Evolutionary conservation across 2,113 vertebrate species (phyloP).

Genomic region (Hypanus sabinus): DNA sequence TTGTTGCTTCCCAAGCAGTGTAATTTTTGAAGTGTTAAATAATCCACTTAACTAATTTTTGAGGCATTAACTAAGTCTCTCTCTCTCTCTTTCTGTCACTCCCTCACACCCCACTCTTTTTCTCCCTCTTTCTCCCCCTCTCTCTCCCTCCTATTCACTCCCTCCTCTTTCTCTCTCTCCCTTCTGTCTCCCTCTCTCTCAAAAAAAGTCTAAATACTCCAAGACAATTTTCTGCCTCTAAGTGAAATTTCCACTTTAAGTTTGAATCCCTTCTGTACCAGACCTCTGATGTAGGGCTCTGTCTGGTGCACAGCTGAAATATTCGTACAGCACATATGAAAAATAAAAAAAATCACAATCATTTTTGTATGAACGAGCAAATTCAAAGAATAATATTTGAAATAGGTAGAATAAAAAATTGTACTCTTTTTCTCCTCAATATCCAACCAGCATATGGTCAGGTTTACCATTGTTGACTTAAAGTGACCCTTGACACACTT

Average conservation of each 20-base stretch:
- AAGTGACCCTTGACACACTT: background rate
- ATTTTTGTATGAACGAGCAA: background rate
- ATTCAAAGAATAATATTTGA: slow-evolving; percentile 3
- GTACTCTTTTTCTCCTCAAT: background rate
- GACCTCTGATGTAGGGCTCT: too few species aligned
- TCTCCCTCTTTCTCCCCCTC: too few species aligned
- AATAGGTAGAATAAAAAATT: background rate
- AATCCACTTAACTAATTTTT: background rate
- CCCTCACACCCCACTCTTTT: too few species aligned
- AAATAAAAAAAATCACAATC: background rate
- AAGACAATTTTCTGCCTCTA: background rate
- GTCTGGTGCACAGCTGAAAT: background rate
- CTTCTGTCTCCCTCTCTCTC: too few species aligned
- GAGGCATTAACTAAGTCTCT: too few species aligned
- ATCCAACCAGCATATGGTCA: too few species aligned
- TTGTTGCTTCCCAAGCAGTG: background rate
- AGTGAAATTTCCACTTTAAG: background rate
- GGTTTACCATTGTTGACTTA: background rate
- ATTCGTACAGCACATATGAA: background rate
- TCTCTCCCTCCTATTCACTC: too few species aligned
- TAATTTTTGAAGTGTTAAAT: background rate
- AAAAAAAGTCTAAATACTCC: background rate
- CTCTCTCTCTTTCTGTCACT: too few species aligned
- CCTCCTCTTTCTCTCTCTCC: too few species aligned
- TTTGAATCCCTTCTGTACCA: background rate